Evolutionary conservation across 1,140 invertebrate genomes (phyloP).

Genomic region (Euura saliciscinereae): DNA sequence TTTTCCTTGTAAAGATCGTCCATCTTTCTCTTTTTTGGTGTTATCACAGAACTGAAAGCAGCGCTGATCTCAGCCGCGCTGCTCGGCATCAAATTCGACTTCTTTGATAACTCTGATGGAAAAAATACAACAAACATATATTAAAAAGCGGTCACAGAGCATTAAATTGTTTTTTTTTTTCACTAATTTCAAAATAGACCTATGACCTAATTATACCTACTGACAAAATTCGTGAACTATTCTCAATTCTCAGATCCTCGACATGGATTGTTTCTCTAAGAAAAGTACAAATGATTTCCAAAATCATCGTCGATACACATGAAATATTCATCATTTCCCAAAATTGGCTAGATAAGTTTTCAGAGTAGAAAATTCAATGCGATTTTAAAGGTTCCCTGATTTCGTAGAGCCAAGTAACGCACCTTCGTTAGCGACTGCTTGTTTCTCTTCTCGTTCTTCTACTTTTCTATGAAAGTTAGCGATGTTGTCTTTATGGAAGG

Average conservation of each 20-base stretch:
- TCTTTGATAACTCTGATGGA: slow-evolving; percentile 16
- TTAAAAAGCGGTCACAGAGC: neutral
- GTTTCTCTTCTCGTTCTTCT: slow-evolving; percentile 55
- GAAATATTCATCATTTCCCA: too few relatives aligned
- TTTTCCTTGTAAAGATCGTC: slow-evolving; percentile 63
- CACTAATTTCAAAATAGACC: too few relatives aligned
- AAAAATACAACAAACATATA: neutral
- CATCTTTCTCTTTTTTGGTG: slow-evolving; percentile 65
- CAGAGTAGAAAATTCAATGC: neutral
- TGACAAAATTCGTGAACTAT: too few relatives aligned
- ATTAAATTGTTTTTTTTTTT: too few relatives aligned
- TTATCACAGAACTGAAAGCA: slow-evolving; percentile 61
- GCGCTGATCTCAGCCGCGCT: slow-evolving; percentile 49
- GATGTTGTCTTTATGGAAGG: slow-evolving; percentile 68
- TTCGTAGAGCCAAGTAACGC: slow-evolving; percentile 14
- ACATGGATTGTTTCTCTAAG: too few relatives aligned
- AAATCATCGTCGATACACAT: too few relatives aligned
- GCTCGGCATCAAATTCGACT: slow-evolving; percentile 37
- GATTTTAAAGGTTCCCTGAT: slow-evolving; percentile 15
- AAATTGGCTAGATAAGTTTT: too few relatives aligned
- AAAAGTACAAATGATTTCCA: too few relatives aligned
- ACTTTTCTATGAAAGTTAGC: slow-evolving; percentile 52
- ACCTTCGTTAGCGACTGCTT: slow-evolving; percentile 45
- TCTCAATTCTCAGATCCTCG: too few relatives aligned
- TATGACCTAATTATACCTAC: too few relatives aligned